phyloP scores from a whole-genome alignment of 2,797 vertebrate species.

The Hapalemur alaotrensis region DNA sequence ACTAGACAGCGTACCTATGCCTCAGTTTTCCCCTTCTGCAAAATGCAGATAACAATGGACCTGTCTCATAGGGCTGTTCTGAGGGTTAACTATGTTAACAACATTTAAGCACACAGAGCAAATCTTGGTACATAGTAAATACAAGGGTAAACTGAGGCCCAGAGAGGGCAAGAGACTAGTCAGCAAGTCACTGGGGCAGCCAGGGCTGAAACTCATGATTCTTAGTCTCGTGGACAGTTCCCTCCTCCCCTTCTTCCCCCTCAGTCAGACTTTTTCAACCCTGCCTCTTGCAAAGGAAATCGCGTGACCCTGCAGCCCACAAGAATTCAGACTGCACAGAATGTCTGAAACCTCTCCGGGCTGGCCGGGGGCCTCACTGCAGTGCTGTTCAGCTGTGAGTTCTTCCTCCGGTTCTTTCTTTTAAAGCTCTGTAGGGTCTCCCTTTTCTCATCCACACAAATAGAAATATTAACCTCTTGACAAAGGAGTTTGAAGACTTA shows the following conservation, averaged over 20 bases:
- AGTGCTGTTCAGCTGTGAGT: background rate
- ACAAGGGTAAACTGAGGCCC: background rate
- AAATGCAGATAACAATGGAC: background rate
- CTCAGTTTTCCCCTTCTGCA: background rate
- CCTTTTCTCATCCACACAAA: background rate
- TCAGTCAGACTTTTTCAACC: constrained; percentile 43
- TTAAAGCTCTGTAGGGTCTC: background rate
- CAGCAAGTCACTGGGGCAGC: background rate
- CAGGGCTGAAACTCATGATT: constrained; percentile 43
- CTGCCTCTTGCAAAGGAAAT: constrained; percentile 67
- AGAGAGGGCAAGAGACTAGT: background rate
- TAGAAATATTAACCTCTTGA: constrained; percentile 23
- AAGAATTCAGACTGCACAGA: constrained; percentile 56
- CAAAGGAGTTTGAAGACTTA: constrained; percentile 14
- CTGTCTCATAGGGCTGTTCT: background rate
- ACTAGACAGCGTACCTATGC: background rate
- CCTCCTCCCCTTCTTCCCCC: background rate
- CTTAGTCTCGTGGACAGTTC: constrained; percentile 1
- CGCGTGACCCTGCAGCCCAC: constrained; percentile 69
- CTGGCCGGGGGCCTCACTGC: constrained; percentile 40
- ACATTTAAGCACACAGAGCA: background rate
- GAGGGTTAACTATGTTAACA: background rate
- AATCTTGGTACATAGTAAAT: background rate
- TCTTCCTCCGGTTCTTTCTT: background rate
- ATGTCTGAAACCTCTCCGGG: constrained; percentile 47